Percentiles rank a stretch among this genome's conserved stretches.
These are phyloP conservation scores for Cephus nigrinus DNA, from an alignment of 2,888 invertebrate genomes.

Conservation along the genomic window DNA sequence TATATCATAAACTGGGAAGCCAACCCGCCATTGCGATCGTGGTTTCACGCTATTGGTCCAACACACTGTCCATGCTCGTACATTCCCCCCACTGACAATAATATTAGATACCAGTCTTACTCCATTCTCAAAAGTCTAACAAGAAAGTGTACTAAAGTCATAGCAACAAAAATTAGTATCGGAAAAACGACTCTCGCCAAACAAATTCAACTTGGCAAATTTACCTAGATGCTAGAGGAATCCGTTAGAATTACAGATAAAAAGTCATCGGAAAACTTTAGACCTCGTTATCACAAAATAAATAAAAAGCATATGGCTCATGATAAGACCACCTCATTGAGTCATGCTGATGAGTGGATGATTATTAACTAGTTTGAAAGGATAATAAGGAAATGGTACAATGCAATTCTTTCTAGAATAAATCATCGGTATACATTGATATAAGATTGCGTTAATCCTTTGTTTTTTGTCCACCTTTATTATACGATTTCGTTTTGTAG, in stretches of 20 bases:
- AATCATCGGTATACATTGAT: not conserved
- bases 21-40: conserved; percentile 65
- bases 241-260: not conserved
- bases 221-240: not conserved
- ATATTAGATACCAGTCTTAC: not conserved
- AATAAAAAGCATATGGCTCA: not conserved
- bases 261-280: not conserved
- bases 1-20: conserved; percentile 53
- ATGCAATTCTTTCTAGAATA: not conserved
- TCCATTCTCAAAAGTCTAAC: not conserved
- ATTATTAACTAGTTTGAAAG: not conserved
- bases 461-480: conserved; percentile 36
- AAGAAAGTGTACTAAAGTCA: not conserved
- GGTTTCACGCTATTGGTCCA: conserved; percentile 69
- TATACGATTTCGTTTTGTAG: conserved; percentile 51
- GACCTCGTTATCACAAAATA: not conserved
- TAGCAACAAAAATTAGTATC: not conserved
- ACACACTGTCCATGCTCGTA: conserved; percentile 30
- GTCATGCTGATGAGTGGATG: not conserved
- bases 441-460: not conserved
- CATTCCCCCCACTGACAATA: conserved; percentile 1
- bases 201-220: not conserved
- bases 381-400: not conserved
- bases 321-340: not conserved
- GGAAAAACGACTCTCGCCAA: not conserved